Base-by-base conservation (phyloP, 1,140 invertebrate genomes). In the Lamellibrachia luymesi region DNA sequence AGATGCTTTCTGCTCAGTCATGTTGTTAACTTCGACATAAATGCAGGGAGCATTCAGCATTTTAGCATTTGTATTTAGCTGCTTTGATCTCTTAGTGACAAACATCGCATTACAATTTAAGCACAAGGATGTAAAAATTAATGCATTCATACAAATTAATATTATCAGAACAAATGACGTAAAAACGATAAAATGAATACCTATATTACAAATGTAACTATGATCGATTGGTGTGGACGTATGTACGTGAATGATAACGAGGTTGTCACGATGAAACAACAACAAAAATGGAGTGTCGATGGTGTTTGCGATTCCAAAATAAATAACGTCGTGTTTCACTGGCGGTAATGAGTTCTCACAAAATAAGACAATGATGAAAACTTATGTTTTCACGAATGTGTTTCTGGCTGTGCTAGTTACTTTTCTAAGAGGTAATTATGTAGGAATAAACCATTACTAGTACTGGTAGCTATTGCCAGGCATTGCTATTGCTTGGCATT, bases 21-120 rank as follows among this genome's bases (percentile, higher is more conserved):
- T 91, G 38, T 91, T 91, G 90, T 50, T 49, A 50, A 50, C 8
- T 91, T 50, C n/a, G 38, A 8, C 90, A 27, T 13, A 8, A 91
- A 91, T 91, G 49, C 25, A 51, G 51, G 64, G 64, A 80, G 64
- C 25, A 80, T 80, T 80, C 64, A 92, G 10, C n/a, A 92, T 51
- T 52, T 92, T 64, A 51, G 50, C 38, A 92, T 92, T 27, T 51
- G 51, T n/a, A 64, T 92, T 92, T 50, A 27, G 50, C 13, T 80
- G 64, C 6, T 80, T 17, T 80, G 13, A 80, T 80, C 2, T 22
- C 4, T 17, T 22, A 2, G 17, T 17, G 13, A 6, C 4, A 22
- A 4, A 80, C 8, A 80, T 80, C 13, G 4, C 25, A 22, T 80
- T 80, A 4, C 4, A 80, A 22, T 80, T 6, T 80, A 80, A 22